These are phyloP conservation scores for Discoglossus pictus DNA, from an alignment of 2,797 vertebrate species.

Conservation along the genomic window DNA sequence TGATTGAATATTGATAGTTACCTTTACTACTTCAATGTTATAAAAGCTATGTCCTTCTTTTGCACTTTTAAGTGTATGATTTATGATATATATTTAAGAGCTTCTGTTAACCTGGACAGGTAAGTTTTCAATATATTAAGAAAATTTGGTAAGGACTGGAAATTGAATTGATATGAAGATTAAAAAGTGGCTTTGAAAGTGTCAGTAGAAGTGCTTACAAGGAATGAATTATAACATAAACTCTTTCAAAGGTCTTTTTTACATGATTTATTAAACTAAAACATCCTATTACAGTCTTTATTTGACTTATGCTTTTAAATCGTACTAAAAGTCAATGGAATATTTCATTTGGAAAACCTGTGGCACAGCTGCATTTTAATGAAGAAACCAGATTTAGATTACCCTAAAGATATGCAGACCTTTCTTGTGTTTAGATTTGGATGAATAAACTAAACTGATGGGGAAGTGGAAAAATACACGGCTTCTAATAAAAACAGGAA, in stretches of 20 bases:
- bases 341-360: conserved; percentile 26
- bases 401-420: conserved; percentile 26
- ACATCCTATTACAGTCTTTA: conserved; percentile 21
- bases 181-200: conserved; percentile 8
- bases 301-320: conserved; percentile 35
- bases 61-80: too few species aligned
- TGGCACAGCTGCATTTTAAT: conserved; percentile 36
- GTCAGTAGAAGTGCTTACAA: conserved; percentile 4
- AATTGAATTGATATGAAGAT: conserved; percentile 7
- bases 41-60: too few species aligned
- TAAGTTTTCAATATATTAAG: background rate
- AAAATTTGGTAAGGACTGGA: background rate
- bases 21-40: too few species aligned
- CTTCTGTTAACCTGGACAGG: background rate
- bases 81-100: background rate
- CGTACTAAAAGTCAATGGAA: conserved; percentile 24
- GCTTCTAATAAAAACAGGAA: conserved; percentile 44
- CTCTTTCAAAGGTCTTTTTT: conserved; percentile 25
- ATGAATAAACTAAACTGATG: conserved; percentile 42
- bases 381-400: conserved; percentile 41
- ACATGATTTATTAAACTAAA: conserved; percentile 28
- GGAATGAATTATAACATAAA: conserved; percentile 16
- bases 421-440: conserved; percentile 38
- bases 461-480: conserved; percentile 29
- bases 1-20: too few species aligned